These are phyloP conservation scores for Philonicus albiceps DNA, from an alignment of 2,888 invertebrate species.

Conservation along the genomic window DNA sequence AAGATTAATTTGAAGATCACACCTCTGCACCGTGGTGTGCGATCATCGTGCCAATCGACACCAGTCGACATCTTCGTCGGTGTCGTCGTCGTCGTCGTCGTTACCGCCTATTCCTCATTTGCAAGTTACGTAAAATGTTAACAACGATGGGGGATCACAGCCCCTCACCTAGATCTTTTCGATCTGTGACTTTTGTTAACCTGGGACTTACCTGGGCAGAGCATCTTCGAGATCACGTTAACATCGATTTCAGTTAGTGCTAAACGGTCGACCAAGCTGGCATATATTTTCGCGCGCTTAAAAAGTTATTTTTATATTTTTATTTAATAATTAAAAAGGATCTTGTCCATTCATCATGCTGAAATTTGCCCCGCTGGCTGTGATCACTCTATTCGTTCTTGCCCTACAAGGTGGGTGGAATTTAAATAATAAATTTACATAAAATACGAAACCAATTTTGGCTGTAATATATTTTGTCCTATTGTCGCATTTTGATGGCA, in stretches of 20 bases:
- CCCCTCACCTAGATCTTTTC: not conserved
- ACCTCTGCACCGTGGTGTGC: slow-evolving; percentile 3
- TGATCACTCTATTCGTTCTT: slow-evolving; percentile 4
- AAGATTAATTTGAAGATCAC: slow-evolving; percentile 7
- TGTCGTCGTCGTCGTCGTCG: not conserved
- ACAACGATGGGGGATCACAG: not conserved
- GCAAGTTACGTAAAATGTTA: slow-evolving; percentile 41
- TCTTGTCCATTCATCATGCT: not conserved
- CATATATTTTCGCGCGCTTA: not conserved
- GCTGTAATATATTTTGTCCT: not conserved
- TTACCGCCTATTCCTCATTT: not conserved
- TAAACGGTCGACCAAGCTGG: not conserved
- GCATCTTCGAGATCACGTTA: not conserved
- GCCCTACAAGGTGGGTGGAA: slow-evolving; percentile 34
- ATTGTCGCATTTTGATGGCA: not conserved
- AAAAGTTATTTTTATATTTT: too few relatives aligned
- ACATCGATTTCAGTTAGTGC: slow-evolving; percentile 1
- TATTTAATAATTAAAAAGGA: not conserved
- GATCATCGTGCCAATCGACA: not conserved
- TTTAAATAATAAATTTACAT: not conserved
- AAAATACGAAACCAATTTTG: not conserved
- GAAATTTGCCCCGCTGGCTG: slow-evolving; percentile 9
- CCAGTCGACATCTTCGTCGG: not conserved
- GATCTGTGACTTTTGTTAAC: not conserved
- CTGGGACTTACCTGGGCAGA: not conserved